Evolutionary conservation across 2,888 invertebrate species (phyloP).

Genomic region (Cataglyphis albicans): DNA sequence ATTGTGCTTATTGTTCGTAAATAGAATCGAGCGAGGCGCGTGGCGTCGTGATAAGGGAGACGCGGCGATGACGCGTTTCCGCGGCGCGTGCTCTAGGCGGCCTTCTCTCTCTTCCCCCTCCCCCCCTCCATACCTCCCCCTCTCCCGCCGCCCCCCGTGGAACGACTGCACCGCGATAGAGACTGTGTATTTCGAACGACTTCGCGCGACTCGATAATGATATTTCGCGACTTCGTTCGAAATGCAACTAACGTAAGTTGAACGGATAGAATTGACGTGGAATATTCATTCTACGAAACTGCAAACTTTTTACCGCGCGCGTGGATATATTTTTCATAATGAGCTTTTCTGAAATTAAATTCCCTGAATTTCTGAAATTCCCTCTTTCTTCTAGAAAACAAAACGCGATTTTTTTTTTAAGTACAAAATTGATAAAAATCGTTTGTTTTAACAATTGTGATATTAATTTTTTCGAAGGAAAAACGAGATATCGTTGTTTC

Average conservation of each 20-base stretch:
- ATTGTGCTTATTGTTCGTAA: slow-evolving; percentile 68
- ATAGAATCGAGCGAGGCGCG: slow-evolving; percentile 61
- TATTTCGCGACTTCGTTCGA: not conserved
- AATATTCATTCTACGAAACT: not conserved
- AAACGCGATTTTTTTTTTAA: not conserved
- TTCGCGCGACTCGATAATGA: slow-evolving; percentile 7
- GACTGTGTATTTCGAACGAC: not conserved
- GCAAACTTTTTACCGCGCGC: not conserved
- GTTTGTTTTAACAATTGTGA: not conserved
- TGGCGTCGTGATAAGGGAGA: slow-evolving; percentile 44
- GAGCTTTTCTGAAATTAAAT: not conserved
- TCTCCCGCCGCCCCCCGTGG: no score
- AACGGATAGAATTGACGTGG: not conserved
- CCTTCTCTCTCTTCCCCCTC: not conserved
- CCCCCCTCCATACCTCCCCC: fast-evolving
- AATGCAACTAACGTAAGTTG: not conserved
- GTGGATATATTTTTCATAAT: not conserved
- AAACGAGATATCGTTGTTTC: not conserved
- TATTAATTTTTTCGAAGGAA: not conserved
- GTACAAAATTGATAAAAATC: not conserved
- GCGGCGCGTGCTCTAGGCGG: slow-evolving; percentile 11
- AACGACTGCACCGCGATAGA: not conserved
- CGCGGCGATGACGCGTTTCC: slow-evolving; percentile 19
- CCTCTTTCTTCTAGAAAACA: not conserved
- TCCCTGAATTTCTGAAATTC: no score